Conservation (phyloP, 2,888 invertebrate species). For the Trichacis sp. region DNA sequence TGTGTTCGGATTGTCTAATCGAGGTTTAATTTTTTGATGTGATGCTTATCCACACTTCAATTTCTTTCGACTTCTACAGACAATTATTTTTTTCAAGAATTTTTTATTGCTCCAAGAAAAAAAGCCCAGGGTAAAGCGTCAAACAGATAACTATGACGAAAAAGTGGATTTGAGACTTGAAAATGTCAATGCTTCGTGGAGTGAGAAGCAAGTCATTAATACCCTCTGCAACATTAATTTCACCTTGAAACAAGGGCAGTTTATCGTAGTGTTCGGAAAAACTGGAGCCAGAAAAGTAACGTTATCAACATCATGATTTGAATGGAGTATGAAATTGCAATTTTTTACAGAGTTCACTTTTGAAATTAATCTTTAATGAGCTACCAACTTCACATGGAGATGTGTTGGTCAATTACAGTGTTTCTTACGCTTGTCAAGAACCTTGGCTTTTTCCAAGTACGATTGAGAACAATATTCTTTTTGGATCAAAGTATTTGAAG, state of each 20-base stretch:
- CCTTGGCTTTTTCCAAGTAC: conserved; percentile 86
- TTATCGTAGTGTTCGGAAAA: conserved; percentile 86
- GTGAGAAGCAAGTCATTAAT: conserved; percentile 57
- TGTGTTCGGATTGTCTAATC: conserved; percentile 47
- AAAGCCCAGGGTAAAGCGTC: conserved; percentile 41
- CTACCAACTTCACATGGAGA: conserved; percentile 74
- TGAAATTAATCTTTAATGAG: conserved; percentile 81
- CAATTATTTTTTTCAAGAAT: conserved; percentile 59
- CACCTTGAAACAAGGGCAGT: conserved; percentile 72
- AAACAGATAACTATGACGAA: conserved; percentile 27
- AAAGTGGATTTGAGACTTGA: conserved; percentile 65
- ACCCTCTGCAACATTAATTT: conserved; percentile 71
- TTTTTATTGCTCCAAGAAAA: conserved; percentile 74
- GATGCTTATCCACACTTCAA: too few relatives aligned
- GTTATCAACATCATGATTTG: too few relatives aligned
- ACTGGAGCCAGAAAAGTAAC: conserved; percentile 87
- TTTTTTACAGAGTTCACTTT: conserved; percentile 75
- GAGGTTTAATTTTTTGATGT: too few relatives aligned
- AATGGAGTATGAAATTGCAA: too few relatives aligned
- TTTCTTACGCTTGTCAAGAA: conserved; percentile 87
- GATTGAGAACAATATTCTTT: conserved; percentile 86
- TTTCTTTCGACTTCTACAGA: too few relatives aligned
- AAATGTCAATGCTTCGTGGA: conserved; percentile 70
- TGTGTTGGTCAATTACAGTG: conserved; percentile 74
- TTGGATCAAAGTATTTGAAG: conserved; percentile 78